A percentile compares a stretch with the other conserved stretches of the same genome.
These are phyloP conservation scores for Borostomias antarcticus DNA, from an alignment of 2,797 vertebrate genomes.

Conservation along the genomic window DNA sequence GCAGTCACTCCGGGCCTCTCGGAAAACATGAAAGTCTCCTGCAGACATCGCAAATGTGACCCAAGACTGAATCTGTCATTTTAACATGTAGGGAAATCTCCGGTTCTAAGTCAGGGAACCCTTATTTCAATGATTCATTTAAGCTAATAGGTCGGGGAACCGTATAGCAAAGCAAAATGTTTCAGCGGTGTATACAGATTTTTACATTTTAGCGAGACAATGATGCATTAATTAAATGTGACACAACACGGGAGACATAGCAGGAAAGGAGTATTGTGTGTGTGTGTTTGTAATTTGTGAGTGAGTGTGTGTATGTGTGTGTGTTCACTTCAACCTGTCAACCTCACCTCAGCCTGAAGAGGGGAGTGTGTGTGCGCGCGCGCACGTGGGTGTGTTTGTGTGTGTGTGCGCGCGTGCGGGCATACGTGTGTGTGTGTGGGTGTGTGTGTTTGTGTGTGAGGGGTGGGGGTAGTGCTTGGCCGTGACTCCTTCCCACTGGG, in stretches of 20 bases:
- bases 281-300: neutral
- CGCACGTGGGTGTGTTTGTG: neutral
- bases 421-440: neutral
- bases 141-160: too few species aligned
- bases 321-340: neutral
- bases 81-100: slow-evolving; percentile 15
- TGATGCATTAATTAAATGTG: neutral
- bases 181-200: neutral
- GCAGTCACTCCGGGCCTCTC: slow-evolving; percentile 55
- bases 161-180: neutral
- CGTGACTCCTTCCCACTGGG: slow-evolving; percentile 74
- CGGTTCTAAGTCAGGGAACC: slow-evolving; percentile 33
- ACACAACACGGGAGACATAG: too few species aligned
- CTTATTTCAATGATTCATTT: slow-evolving; percentile 14
- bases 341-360: neutral
- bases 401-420: neutral
- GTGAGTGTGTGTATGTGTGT: neutral
- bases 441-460: neutral
- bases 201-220: neutral
- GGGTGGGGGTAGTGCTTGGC: slow-evolving; percentile 8
- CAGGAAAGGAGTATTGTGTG: neutral
- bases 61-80: slow-evolving; percentile 15
- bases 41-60: slow-evolving; percentile 43
- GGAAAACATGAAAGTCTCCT: slow-evolving; percentile 19
- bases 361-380: neutral